Percentiles rank a stretch among this genome's conserved stretches.
These are phyloP conservation scores for Dermolepida albohirtum DNA, from an alignment of 2,888 invertebrate genomes.

Conservation along the genomic window DNA sequence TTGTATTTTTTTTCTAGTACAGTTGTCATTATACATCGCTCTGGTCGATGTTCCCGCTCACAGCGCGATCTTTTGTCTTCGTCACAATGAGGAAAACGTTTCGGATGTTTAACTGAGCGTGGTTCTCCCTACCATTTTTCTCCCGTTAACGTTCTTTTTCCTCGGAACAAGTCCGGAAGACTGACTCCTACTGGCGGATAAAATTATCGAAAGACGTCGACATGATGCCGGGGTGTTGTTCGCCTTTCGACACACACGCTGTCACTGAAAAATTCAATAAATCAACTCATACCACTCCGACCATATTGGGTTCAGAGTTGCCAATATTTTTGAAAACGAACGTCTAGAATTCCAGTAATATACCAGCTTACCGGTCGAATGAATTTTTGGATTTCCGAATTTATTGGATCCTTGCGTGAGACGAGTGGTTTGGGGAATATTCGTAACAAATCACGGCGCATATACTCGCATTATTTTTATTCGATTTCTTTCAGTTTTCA, in stretches of 20 bases:
- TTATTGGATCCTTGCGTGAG: slow-evolving; percentile 36
- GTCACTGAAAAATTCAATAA: slow-evolving; percentile 51
- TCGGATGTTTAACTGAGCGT: slow-evolving; percentile 35
- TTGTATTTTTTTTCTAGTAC: slow-evolving; percentile 11
- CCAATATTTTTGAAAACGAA: slow-evolving; percentile 32
- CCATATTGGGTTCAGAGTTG: slow-evolving; percentile 12
- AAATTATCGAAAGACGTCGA: slow-evolving; percentile 36
- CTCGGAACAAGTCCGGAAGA: slow-evolving; percentile 16
- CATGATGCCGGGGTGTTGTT: slow-evolving; percentile 22
- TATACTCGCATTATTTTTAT: slow-evolving; percentile 7
- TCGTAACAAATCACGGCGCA: slow-evolving; percentile 26
- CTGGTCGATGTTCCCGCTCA: neutral
- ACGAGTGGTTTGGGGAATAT: slow-evolving; percentile 8
- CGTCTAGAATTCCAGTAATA: slow-evolving; percentile 31
- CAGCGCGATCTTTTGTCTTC: slow-evolving; percentile 32
- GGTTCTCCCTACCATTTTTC: slow-evolving; percentile 22
- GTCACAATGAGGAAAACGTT: slow-evolving; percentile 31
- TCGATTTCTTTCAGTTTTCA: slow-evolving; percentile 11
- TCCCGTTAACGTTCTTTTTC: neutral
- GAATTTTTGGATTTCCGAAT: slow-evolving; percentile 38
- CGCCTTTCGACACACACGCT: slow-evolving; percentile 27
- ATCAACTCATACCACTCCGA: slow-evolving; percentile 40
- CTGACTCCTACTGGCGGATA: slow-evolving; percentile 21
- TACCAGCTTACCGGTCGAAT: slow-evolving; percentile 31
- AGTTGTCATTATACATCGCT: slow-evolving; percentile 13